phyloP scores from a whole-genome alignment of 2,113 vertebrate species.

The Oreochromis aureus region DNA sequence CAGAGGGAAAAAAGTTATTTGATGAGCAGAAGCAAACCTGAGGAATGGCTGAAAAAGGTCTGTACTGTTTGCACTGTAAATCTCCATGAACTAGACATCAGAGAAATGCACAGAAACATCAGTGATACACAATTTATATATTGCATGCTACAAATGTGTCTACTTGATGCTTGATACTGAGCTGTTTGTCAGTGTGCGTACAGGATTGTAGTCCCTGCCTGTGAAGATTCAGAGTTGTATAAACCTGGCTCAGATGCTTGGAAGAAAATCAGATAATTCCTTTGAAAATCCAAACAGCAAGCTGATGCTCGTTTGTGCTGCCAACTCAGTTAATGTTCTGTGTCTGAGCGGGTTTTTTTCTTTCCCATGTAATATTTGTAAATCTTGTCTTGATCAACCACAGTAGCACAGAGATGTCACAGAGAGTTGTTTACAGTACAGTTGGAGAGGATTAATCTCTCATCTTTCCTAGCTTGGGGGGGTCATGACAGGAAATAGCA shows the following conservation, averaged over 20 bases:
- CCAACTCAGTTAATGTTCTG: not conserved
- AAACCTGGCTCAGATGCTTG: not conserved
- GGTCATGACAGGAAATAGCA: not conserved
- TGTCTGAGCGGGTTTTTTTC: not conserved
- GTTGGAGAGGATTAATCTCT: not conserved
- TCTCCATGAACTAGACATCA: not conserved
- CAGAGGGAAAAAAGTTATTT: not conserved
- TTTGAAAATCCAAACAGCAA: not conserved
- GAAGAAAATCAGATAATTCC: slow-evolving; percentile 4
- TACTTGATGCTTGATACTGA: not conserved
- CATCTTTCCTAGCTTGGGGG: not conserved
- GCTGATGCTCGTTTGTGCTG: not conserved
- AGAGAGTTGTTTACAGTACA: not conserved
- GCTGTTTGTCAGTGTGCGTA: not conserved
- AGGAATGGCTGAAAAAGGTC: not conserved
- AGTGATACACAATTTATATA: not conserved
- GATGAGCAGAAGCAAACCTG: not conserved
- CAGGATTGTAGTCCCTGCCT: not conserved
- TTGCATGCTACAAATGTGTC: not conserved
- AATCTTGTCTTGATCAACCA: not conserved
- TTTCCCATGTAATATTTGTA: not conserved
- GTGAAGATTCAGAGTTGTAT: not conserved
- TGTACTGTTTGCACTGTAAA: not conserved
- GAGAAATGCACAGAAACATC: not conserved
- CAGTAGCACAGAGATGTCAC: not conserved